A percentile compares a stretch with the other conserved stretches of the same genome.
phyloP scores from a whole-genome alignment of 2,113 vertebrate genomes.

The Pluvialis apricaria region DNA sequence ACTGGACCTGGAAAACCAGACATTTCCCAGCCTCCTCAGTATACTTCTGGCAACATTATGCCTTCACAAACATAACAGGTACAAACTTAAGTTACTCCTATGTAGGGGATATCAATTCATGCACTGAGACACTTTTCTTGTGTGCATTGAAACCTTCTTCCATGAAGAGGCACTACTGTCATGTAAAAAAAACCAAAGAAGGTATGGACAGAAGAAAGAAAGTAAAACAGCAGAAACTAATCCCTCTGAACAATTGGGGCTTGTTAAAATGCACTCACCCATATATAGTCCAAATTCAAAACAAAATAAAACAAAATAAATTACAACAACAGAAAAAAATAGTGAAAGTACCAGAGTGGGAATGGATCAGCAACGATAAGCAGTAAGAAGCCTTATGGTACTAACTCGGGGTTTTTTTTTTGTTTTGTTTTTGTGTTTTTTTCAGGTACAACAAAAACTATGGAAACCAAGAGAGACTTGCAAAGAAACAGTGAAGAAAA shows the following conservation, averaged over 20 bases:
- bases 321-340: neutral
- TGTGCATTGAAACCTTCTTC: neutral
- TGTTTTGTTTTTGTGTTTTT: neutral
- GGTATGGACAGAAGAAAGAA: neutral
- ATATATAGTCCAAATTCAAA: neutral
- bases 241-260: accelerated
- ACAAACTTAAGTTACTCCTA: neutral
- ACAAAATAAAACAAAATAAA: neutral
- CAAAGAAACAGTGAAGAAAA: neutral
- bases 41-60: neutral
- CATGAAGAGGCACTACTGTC: neutral
- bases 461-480: neutral
- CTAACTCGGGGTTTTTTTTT: too few relatives aligned
- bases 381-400: neutral
- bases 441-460: neutral
- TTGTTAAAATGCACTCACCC: neutral
- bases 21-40: neutral
- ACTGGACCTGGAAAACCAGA: neutral
- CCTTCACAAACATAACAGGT: neutral
- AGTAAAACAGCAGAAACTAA: neutral
- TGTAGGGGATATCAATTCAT: accelerated
- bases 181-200: neutral
- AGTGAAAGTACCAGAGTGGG: neutral
- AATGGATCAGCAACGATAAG: neutral
- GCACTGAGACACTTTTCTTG: neutral